These are phyloP conservation scores for Chloroceryle aenea DNA, from an alignment of 2,113 vertebrate species.

Conservation along the genomic window DNA sequence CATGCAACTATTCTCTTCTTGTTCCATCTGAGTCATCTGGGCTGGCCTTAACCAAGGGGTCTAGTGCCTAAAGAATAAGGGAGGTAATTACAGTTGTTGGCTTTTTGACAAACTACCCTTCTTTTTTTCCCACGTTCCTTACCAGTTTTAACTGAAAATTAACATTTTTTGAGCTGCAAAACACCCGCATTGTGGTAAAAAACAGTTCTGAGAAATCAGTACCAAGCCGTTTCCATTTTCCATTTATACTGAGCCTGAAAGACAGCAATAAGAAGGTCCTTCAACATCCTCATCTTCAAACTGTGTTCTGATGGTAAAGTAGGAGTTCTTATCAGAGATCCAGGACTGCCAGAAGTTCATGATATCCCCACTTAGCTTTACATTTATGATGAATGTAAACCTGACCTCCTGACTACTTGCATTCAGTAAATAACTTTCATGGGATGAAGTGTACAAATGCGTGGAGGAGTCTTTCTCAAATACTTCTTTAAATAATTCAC, in stretches of 20 bases:
- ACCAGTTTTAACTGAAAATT: background rate
- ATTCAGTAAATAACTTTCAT: background rate
- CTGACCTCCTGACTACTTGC: background rate
- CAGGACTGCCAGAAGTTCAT: background rate
- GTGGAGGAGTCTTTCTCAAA: background rate
- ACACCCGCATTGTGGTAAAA: background rate
- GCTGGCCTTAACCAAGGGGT: background rate
- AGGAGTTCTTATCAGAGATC: background rate
- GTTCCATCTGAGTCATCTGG: background rate
- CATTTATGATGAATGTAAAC: background rate
- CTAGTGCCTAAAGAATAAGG: background rate
- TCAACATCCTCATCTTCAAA: background rate
- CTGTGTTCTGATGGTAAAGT: background rate
- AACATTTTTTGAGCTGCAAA: background rate
- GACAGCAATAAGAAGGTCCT: background rate
- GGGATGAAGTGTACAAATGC: background rate
- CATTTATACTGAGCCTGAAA: background rate
- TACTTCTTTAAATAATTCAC: background rate
- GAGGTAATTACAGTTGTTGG: background rate
- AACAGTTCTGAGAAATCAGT: background rate
- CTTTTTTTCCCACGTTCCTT: background rate
- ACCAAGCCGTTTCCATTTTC: background rate
- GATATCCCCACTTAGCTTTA: background rate
- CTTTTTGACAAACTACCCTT: background rate
- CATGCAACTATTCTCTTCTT: background rate